Conservation (phyloP, 2,113 vertebrate species). For the Corynorhinus townsendii region DNA sequence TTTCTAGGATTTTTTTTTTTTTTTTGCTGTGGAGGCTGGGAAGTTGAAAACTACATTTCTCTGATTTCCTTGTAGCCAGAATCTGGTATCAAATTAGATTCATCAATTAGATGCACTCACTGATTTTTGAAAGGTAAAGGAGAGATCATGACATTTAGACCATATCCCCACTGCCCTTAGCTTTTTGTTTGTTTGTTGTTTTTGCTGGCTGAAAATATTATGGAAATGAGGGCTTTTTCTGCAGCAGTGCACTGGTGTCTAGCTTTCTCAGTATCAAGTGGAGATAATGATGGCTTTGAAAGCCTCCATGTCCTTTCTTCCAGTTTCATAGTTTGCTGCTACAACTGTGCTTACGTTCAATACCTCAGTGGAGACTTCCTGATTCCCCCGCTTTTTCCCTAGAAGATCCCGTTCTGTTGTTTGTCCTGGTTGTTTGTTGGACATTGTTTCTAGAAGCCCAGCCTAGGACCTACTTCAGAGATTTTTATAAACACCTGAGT, state of each 20-base stretch:
- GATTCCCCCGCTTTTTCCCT: rapidly evolving
- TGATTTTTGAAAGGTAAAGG: neutral
- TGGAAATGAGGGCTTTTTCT: neutral
- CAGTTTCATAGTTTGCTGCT: neutral
- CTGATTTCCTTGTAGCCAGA: neutral
- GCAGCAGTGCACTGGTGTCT: neutral
- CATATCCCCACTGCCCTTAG: neutral
- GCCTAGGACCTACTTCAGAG: neutral
- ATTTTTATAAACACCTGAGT: neutral
- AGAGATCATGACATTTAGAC: neutral
- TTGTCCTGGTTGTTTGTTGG: neutral
- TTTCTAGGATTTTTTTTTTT: neutral
- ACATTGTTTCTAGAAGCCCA: neutral
- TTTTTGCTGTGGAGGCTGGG: neutral
- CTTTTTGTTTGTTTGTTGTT: neutral
- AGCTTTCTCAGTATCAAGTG: neutral
- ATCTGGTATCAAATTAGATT: neutral
- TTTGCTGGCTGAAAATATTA: neutral
- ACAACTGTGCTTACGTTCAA: neutral
- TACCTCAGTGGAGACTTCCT: neutral
- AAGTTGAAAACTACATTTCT: neutral
- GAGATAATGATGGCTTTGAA: neutral
- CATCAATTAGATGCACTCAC: neutral
- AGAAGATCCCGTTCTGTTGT: neutral
- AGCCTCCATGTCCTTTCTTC: neutral